Conservation (phyloP, 2,888 invertebrate genomes). For the Leptodirus hochenwartii region DNA sequence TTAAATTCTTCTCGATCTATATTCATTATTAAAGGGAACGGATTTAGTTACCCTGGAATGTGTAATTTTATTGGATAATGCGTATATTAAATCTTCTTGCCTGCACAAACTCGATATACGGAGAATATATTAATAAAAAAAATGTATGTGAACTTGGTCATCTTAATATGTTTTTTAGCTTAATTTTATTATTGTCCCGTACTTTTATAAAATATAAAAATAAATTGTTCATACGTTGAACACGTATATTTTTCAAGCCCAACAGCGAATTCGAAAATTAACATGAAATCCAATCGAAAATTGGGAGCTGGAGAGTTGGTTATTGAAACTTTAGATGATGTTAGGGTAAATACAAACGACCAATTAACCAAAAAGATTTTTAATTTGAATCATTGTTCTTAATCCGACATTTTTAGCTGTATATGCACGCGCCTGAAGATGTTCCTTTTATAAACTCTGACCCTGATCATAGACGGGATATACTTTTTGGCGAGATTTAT, state of each 20-base stretch:
- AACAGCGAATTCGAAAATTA: constrained; percentile 7
- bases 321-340: constrained; percentile 28
- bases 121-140: too few relatives aligned
- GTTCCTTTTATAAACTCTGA: constrained; percentile 35
- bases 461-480: constrained; percentile 25
- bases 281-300: constrained; percentile 27
- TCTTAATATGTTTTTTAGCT: too few relatives aligned
- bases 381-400: constrained; percentile 6
- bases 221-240: too few relatives aligned
- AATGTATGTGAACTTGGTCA: too few relatives aligned
- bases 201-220: too few relatives aligned
- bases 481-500: constrained; percentile 23
- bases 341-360: constrained; percentile 27
- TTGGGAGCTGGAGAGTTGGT: constrained; percentile 30
- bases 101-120: too few relatives aligned
- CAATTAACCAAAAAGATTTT: too few relatives aligned
- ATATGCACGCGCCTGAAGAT: constrained; percentile 39
- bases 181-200: too few relatives aligned
- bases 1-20: constrained; percentile 2
- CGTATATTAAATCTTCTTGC: too few relatives aligned
- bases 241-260: constrained; percentile 5
- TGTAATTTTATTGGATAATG: too few relatives aligned
- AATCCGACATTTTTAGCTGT: constrained; percentile 28
- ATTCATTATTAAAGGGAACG: too few relatives aligned
- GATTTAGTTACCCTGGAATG: too few relatives aligned